Conservation (phyloP, 2,113 vertebrate genomes). For the Malurus elegans region DNA sequence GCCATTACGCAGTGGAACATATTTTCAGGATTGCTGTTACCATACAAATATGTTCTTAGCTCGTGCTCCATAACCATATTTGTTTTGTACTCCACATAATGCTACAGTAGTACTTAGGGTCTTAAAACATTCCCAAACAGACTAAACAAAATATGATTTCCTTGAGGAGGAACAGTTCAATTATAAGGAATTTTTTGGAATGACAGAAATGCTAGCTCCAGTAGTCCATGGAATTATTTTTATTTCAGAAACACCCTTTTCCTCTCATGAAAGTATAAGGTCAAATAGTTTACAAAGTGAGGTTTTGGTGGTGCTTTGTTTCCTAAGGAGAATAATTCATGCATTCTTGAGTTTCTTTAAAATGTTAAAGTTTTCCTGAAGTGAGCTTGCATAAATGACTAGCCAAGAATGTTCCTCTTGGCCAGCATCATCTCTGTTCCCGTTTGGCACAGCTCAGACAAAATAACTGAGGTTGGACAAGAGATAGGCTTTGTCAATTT, state of each 20-base stretch:
- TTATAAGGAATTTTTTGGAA: neutral
- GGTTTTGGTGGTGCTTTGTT: neutral
- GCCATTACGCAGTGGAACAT: neutral
- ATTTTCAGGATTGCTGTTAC: neutral
- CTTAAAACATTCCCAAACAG: constrained; percentile 9
- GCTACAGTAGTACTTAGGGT: neutral
- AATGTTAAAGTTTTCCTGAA: neutral
- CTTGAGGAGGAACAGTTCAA: neutral
- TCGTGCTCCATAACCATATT: neutral
- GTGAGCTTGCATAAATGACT: neutral
- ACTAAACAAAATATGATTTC: constrained; percentile 16
- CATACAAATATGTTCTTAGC: neutral
- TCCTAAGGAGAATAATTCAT: neutral
- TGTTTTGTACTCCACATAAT: neutral
- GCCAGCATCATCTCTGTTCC: constrained; percentile 41
- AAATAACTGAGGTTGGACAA: constrained; percentile 68
- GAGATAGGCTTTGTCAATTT: constrained; percentile 47
- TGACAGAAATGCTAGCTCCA: neutral
- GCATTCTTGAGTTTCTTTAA: neutral
- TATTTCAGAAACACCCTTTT: neutral
- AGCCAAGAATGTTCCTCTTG: constrained; percentile 7
- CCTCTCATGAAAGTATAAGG: neutral
- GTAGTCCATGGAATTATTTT: neutral
- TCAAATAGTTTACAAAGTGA: neutral
- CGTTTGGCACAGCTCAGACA: constrained; percentile 34